A percentile compares a stretch with the other conserved stretches of the same genome.
Conservation (phyloP, 1,140 invertebrate genomes). For the Musca domestica region DNA sequence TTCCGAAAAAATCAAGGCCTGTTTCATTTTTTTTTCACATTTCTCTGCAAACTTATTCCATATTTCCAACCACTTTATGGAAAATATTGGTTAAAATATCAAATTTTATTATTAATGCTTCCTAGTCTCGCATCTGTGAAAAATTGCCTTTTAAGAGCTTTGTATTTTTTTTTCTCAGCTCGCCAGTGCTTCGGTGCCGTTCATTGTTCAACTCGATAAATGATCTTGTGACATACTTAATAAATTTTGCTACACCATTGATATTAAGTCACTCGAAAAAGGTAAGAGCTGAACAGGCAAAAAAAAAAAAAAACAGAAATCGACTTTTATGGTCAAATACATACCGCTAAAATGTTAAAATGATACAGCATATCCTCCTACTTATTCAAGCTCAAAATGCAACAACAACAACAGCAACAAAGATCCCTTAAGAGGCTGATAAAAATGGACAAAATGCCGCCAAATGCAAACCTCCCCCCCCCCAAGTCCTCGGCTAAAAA, state of each 20-base stretch:
- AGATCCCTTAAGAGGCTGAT: neutral
- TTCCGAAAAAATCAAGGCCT: too few relatives aligned
- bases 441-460: neutral
- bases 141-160: too few relatives aligned
- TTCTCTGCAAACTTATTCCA: too few relatives aligned
- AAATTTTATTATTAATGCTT: too few relatives aligned
- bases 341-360: too few relatives aligned
- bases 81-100: too few relatives aligned
- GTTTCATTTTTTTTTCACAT: too few relatives aligned
- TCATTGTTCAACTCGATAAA: neutral
- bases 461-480: neutral
- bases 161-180: too few relatives aligned
- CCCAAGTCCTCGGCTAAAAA: neutral
- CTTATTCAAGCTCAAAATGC: neutral
- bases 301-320: neutral
- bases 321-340: constrained; percentile 1
- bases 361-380: too few relatives aligned
- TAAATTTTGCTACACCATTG: constrained; percentile 2
- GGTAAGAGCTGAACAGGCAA: neutral
- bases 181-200: too few relatives aligned
- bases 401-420: neutral
- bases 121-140: too few relatives aligned
- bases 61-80: too few relatives aligned
- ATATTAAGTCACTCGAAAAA: neutral
- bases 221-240: constrained; percentile 20